A percentile compares a stretch with the other conserved stretches of the same genome.
These are phyloP conservation scores for Melikaiella ostensackeni DNA, from an alignment of 2,888 invertebrate species.

Conservation along the genomic window DNA sequence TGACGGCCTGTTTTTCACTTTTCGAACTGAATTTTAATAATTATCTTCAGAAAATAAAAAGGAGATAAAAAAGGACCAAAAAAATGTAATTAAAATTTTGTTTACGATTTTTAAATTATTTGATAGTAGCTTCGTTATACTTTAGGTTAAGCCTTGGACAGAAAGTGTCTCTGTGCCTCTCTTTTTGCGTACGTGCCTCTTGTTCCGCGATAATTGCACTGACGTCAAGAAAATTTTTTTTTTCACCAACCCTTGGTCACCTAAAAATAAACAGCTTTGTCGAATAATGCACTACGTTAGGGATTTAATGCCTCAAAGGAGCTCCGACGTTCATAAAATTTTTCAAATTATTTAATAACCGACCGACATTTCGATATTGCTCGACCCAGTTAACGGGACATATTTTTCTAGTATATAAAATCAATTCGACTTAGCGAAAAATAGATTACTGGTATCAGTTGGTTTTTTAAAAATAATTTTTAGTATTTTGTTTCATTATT, in stretches of 20 bases:
- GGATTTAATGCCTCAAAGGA: slow-evolving; percentile 1
- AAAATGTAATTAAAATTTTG: background rate
- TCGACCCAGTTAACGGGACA: slow-evolving; percentile 16
- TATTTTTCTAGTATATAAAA: slow-evolving; percentile 1
- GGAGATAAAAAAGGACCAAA: background rate
- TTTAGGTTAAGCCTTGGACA: background rate
- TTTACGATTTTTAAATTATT: background rate
- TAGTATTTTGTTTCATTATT: too few relatives aligned
- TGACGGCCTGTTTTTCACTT: too few relatives aligned
- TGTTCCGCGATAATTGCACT: slow-evolving; percentile 27
- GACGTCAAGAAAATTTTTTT: slow-evolving; percentile 10
- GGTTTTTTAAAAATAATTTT: too few relatives aligned
- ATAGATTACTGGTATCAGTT: background rate
- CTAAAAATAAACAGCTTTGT: slow-evolving; percentile 32
- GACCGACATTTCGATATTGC: slow-evolving; percentile 2
- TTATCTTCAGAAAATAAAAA: background rate
- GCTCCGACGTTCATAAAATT: background rate
- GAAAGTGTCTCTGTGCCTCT: slow-evolving; percentile 7
- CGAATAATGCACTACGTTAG: slow-evolving; percentile 16
- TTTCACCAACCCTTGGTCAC: background rate
- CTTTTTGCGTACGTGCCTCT: slow-evolving; percentile 11
- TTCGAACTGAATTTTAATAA: too few relatives aligned
- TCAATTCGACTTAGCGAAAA: background rate
- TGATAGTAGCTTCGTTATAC: background rate
- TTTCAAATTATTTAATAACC: slow-evolving; percentile 3